Percentiles rank a stretch among this genome's conserved stretches.
These are phyloP conservation scores for Cydia amplana DNA, from an alignment of 1,140 invertebrate species.

Conservation along the genomic window DNA sequence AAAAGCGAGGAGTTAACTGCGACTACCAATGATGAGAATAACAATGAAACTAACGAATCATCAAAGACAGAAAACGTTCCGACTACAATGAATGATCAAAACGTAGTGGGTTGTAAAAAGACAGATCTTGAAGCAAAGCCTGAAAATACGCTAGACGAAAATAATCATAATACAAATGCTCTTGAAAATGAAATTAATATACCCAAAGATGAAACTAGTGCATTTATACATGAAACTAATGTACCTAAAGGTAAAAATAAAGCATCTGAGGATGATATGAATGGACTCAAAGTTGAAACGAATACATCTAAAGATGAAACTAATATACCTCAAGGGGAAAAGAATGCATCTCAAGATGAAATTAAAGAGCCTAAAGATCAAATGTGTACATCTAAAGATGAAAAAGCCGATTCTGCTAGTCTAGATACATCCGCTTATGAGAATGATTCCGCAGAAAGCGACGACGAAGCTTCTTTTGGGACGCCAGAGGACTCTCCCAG, in stretches of 20 bases:
- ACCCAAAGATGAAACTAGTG: background rate
- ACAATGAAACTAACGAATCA: conserved; percentile 32
- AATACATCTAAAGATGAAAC: conserved; percentile 19
- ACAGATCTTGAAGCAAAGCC: background rate
- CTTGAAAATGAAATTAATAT: background rate
- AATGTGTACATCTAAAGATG: conserved; percentile 38
- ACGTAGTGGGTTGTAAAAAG: background rate
- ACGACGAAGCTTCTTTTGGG: conserved; percentile 74
- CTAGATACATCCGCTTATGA: conserved; percentile 50
- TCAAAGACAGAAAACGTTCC: background rate
- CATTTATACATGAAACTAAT: background rate
- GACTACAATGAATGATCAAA: background rate
- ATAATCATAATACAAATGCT: background rate
- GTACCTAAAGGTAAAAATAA: background rate
- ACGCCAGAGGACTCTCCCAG: conserved; percentile 75
- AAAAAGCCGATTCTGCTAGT: conserved; percentile 44
- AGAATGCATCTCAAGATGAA: conserved; percentile 24
- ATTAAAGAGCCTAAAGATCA: conserved; percentile 32
- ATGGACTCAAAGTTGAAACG: background rate
- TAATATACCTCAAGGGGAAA: background rate
- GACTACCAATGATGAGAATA: conserved; percentile 32
- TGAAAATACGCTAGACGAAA: background rate
- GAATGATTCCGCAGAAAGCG: conserved; percentile 60
- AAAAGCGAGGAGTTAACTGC: background rate
- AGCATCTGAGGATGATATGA: background rate